A percentile compares a stretch with the other conserved stretches of the same genome.
Conservation (phyloP, 2,797 vertebrate species). For the Silurus lanzhouensis region DNA sequence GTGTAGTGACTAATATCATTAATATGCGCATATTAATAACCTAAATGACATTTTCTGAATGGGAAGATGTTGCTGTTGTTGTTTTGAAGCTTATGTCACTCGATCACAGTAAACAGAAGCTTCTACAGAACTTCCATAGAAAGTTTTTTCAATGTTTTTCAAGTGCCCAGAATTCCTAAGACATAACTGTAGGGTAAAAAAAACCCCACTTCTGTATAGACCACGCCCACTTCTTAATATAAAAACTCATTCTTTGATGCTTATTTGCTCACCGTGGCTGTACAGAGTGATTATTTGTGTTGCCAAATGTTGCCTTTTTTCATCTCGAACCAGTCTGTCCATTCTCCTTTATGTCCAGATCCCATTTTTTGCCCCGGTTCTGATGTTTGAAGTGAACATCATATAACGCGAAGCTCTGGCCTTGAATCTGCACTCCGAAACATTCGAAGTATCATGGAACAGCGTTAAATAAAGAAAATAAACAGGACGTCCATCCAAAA, state of each 20-base stretch:
- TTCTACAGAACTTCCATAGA: no score
- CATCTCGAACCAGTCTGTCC: neutral
- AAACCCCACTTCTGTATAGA: neutral
- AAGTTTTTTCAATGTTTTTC: no score
- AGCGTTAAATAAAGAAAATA: no score
- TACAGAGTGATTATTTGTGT: neutral
- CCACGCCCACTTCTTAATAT: neutral
- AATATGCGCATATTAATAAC: neutral
- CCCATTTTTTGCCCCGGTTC: neutral
- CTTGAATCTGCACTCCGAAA: neutral
- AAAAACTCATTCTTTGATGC: neutral
- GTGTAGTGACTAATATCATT: neutral
- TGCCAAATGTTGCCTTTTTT: neutral
- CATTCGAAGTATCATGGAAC: no score
- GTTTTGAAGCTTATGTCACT: no score
- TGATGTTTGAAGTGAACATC: neutral
- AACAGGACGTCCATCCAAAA: no score
- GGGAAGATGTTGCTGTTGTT: neutral
- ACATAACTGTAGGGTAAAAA: no score
- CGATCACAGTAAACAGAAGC: no score
- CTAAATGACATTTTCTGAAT: neutral
- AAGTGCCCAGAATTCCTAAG: no score
- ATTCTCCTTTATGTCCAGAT: neutral
- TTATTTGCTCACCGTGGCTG: neutral
- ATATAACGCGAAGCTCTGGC: neutral